These are phyloP conservation scores for Saiga tatarica DNA, from an alignment of 2,113 vertebrate genomes.

Conservation along the genomic window DNA sequence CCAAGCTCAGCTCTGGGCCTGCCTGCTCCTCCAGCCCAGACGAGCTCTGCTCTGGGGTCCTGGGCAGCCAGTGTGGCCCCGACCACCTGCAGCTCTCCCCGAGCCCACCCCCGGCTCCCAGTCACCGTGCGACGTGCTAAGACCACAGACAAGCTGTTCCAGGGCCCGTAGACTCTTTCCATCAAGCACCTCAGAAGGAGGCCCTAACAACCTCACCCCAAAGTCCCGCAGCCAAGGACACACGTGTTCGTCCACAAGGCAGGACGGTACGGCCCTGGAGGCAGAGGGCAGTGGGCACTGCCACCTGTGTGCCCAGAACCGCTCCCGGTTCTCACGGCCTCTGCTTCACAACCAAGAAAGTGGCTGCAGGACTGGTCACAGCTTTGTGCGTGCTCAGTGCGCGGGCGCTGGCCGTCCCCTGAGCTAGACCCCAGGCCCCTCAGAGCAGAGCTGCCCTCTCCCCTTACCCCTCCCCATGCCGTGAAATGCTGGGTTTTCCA, in stretches of 20 bases:
- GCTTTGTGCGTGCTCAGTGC: fast-evolving
- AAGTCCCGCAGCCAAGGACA: not conserved
- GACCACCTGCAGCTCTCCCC: too few relatives aligned
- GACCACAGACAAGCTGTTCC: too few relatives aligned
- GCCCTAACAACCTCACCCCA: fast-evolving
- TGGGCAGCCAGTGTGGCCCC: fast-evolving
- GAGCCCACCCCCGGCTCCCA: not conserved
- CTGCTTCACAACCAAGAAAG: too few relatives aligned
- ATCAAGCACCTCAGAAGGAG: not conserved
- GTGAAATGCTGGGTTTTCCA: not conserved
- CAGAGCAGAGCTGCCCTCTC: not conserved
- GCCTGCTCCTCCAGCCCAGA: too few relatives aligned
- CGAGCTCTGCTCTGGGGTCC: fast-evolving
- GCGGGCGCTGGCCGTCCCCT: fast-evolving
- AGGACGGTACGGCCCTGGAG: fast-evolving
- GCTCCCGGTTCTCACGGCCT: fast-evolving
- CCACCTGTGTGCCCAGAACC: fast-evolving
- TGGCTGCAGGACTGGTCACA: fast-evolving
- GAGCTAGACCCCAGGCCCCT: not conserved
- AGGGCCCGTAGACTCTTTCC: too few relatives aligned
- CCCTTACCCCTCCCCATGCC: fast-evolving
- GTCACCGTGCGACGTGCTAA: fast-evolving
- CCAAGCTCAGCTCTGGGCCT: fast-evolving
- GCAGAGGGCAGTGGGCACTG: not conserved
- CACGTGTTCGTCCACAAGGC: fast-evolving